Conservation (phyloP, 2,888 invertebrate genomes). For the Strigamia maritima region DNA sequence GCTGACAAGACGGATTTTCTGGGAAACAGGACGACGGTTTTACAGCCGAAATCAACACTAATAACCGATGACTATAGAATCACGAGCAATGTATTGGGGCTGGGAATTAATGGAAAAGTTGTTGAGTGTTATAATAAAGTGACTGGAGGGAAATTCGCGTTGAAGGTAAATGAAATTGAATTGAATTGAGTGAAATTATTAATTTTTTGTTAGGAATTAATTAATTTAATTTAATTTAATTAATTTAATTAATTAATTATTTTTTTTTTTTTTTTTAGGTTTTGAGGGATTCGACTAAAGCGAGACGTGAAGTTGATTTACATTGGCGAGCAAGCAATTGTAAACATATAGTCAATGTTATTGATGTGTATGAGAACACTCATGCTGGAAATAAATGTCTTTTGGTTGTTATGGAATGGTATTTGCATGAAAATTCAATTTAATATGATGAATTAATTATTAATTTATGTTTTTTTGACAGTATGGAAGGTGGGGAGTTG, state of each 20-base stretch:
- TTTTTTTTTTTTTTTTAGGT: constrained; percentile 59
- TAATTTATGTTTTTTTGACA: constrained; percentile 49
- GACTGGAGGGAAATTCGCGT: constrained; percentile 75
- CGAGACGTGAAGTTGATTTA: constrained; percentile 88
- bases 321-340: constrained; percentile 92
- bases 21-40: constrained; percentile 42
- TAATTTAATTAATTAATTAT: constrained; percentile 38
- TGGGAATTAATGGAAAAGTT: constrained; percentile 98
- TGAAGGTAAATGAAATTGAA: constrained; percentile 66
- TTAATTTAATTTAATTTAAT: background rate
- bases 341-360: constrained; percentile 84
- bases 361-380: constrained; percentile 95
- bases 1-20: constrained; percentile 38
- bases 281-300: constrained; percentile 85
- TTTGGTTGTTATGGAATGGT: constrained; percentile 99
- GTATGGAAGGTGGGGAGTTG: constrained; percentile 97
- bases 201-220: too few relatives aligned
- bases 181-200: background rate
- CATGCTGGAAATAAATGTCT: constrained; percentile 87
- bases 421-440: constrained; percentile 46
- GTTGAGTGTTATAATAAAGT: constrained; percentile 83
- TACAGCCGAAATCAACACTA: constrained; percentile 66
- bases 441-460: constrained; percentile 15
- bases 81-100: constrained; percentile 85
- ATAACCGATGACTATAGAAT: constrained; percentile 89